Evolutionary conservation across 2,113 vertebrate species (phyloP).

Genomic region (Conger conger): DNA sequence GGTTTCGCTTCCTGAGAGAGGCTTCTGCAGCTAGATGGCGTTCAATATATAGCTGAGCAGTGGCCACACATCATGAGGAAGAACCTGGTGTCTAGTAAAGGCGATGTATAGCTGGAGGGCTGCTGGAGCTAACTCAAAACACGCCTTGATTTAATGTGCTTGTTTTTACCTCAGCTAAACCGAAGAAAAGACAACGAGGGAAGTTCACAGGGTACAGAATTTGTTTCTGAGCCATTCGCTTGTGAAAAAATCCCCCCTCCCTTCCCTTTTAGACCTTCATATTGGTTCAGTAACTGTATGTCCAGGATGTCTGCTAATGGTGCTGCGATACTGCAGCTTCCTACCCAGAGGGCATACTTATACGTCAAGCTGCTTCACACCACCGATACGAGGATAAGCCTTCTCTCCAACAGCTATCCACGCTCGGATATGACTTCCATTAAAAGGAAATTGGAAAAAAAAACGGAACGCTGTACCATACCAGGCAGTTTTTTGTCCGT

Average conservation of each 20-base stretch:
- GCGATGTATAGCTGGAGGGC: slow-evolving; percentile 1
- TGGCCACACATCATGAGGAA: not conserved
- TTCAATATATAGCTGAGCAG: not conserved
- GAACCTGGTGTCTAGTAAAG: not conserved
- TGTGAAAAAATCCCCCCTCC: not conserved
- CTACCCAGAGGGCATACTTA: not conserved
- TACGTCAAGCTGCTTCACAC: not conserved
- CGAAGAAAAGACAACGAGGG: not conserved
- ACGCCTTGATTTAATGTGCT: not conserved
- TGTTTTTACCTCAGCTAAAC: not conserved
- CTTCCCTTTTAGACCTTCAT: not conserved
- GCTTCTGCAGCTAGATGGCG: not conserved
- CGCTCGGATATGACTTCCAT: slow-evolving; percentile 2
- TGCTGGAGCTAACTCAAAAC: not conserved
- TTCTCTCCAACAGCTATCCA: not conserved
- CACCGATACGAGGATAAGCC: not conserved
- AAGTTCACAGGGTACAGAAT: not conserved
- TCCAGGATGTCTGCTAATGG: not conserved
- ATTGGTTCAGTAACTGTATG: not conserved
- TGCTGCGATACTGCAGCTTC: not conserved
- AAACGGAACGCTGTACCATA: not conserved
- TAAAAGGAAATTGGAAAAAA: not conserved
- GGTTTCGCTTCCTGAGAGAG: not conserved
- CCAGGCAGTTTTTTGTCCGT: not conserved
- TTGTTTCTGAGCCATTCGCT: not conserved